phyloP scores from a whole-genome alignment of 2,113 vertebrate species.

The Microtus pennsylvanicus region DNA sequence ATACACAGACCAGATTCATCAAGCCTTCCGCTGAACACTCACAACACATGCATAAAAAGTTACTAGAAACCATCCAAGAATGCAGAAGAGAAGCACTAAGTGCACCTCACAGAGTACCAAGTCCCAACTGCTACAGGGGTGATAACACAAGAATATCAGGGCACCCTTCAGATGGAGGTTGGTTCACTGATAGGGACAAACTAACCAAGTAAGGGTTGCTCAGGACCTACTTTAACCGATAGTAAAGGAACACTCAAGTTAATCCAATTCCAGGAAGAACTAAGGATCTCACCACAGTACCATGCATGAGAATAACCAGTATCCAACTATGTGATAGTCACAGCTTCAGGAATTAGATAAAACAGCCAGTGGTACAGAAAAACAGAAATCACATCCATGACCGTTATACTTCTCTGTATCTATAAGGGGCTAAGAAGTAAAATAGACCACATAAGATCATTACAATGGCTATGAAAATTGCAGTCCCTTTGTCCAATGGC shows the following conservation, averaged over 20 bases:
- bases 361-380: background rate
- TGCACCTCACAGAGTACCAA: background rate
- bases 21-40: background rate
- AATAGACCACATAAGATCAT: background rate
- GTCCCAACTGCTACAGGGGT: background rate
- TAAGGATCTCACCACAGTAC: background rate
- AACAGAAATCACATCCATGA: background rate
- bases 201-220: background rate
- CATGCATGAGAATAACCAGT: background rate
- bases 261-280: background rate
- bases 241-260: background rate
- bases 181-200: background rate
- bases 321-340: background rate
- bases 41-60: background rate
- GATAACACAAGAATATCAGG: background rate
- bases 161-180: background rate
- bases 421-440: background rate
- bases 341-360: background rate
- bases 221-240: background rate
- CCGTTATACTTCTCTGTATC: no score
- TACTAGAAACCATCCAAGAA: background rate
- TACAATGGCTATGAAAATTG: background rate
- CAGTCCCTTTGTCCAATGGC: background rate
- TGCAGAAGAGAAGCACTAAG: background rate
- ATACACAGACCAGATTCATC: background rate